These are phyloP conservation scores for Galbula dea DNA, from an alignment of 2,113 vertebrate genomes.

Conservation along the genomic window DNA sequence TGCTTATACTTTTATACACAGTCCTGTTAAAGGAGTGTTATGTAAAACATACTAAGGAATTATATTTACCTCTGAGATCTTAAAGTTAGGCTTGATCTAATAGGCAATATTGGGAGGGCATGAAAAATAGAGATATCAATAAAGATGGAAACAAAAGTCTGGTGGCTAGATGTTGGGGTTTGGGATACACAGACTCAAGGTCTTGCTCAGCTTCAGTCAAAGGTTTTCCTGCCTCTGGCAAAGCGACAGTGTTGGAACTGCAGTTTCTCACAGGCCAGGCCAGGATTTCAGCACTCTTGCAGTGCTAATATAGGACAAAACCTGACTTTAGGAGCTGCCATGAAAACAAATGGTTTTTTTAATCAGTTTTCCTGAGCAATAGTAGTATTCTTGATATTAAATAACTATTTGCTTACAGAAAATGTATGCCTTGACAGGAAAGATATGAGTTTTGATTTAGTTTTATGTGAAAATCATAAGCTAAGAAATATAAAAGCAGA, in stretches of 20 bases:
- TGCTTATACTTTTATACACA: neutral
- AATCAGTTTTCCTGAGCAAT: neutral
- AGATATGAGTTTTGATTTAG: neutral
- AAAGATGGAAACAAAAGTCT: neutral
- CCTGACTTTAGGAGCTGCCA: neutral
- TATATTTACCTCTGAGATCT: neutral
- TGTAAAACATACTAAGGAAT: neutral
- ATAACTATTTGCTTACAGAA: neutral
- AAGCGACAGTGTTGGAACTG: neutral
- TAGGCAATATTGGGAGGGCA: neutral
- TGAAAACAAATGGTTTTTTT: neutral
- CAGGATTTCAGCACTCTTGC: neutral
- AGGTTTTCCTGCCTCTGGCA: neutral
- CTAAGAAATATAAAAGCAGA: neutral
- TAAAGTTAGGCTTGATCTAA: neutral
- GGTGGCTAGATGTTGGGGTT: neutral
- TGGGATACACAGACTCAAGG: neutral
- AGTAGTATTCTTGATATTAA: neutral
- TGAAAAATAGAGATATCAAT: neutral
- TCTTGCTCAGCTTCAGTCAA: neutral
- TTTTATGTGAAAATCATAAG: neutral
- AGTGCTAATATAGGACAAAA: neutral
- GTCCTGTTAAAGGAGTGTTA: neutral
- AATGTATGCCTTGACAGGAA: neutral
- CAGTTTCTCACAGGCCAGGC: neutral